These are phyloP conservation scores for Orussus abietinus DNA, from an alignment of 1,140 invertebrate species.

Conservation along the genomic window DNA sequence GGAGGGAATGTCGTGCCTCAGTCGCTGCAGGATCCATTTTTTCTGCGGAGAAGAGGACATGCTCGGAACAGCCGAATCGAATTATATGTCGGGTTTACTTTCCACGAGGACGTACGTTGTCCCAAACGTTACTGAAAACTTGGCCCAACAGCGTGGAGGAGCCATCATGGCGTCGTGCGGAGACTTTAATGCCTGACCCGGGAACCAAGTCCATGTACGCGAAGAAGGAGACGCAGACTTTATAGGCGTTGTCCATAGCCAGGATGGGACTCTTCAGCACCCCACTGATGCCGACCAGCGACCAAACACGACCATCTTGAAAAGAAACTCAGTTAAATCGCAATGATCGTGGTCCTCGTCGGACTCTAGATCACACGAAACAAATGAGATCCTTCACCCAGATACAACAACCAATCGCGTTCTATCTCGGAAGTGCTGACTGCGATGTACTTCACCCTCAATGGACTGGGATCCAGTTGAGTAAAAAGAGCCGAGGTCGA, in stretches of 20 bases:
- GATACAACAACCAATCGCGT: conserved; percentile 6
- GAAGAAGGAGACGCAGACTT: conserved; percentile 4
- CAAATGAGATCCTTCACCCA: background rate
- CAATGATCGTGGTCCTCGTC: background rate
- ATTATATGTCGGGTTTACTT: background rate
- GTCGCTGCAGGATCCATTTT: conserved; percentile 4
- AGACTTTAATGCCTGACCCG: conserved; percentile 7
- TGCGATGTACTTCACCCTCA: conserved; percentile 4
- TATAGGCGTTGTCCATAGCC: background rate
- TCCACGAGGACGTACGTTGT: background rate
- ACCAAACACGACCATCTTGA: conserved; percentile 6
- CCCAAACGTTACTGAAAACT: conserved; percentile 1
- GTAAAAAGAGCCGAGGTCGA: background rate
- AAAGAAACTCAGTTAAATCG: background rate
- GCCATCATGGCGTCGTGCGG: background rate
- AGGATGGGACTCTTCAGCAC: conserved; percentile 6
- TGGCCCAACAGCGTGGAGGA: background rate
- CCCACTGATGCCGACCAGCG: conserved; percentile 1
- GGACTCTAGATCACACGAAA: background rate
- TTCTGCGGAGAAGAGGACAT: background rate
- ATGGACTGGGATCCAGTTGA: conserved; percentile 2
- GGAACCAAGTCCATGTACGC: conserved; percentile 3
- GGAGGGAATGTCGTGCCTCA: background rate
- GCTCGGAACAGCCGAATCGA: background rate
- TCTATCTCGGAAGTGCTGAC: conserved; percentile 8